Percentiles rank a stretch among this genome's conserved stretches.
These are phyloP conservation scores for Mantis religiosa DNA, from an alignment of 2,888 invertebrate genomes.

Conservation along the genomic window DNA sequence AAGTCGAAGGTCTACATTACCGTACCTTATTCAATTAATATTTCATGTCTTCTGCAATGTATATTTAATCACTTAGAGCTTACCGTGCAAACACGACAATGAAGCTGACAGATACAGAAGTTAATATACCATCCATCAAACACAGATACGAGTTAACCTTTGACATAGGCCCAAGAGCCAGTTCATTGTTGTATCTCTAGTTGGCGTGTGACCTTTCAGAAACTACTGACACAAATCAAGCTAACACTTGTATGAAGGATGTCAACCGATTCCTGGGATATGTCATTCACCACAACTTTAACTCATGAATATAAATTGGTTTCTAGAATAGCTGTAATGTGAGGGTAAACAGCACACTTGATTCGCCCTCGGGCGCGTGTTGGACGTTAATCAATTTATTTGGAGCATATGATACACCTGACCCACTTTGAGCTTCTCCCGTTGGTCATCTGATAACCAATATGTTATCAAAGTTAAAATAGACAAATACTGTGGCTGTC, in stretches of 20 bases:
- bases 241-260: background rate
- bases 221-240: background rate
- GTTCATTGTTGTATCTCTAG: background rate
- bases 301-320: background rate
- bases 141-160: background rate
- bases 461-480: background rate
- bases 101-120: background rate
- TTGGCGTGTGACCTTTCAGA: background rate
- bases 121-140: background rate
- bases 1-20: no score
- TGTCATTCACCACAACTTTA: background rate
- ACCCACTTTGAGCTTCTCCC: background rate
- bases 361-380: background rate
- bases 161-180: background rate
- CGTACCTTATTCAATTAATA: no score
- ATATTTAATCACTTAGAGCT: no score
- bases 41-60: no score
- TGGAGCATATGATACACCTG: background rate
- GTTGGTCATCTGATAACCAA: background rate
- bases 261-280: background rate
- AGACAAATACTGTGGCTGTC: no score
- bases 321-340: background rate
- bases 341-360: background rate
- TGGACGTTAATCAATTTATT: background rate
- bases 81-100: background rate